Conservation (phyloP, 2,888 invertebrate genomes). For the Coelinius sp. region DNA sequence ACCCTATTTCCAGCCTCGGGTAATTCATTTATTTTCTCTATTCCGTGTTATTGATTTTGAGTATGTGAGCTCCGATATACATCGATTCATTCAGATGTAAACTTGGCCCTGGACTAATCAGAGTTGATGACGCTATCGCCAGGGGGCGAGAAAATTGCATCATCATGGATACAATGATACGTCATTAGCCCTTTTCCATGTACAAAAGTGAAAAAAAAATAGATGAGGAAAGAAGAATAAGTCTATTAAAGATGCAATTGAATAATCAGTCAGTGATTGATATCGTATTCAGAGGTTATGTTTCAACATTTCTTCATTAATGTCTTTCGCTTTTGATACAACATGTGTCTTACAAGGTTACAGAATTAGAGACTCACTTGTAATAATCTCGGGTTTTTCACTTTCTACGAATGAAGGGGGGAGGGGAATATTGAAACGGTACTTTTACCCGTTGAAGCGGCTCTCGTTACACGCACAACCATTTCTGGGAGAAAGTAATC, state of each 20-base stretch:
- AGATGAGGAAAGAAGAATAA: background rate
- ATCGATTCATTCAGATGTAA: background rate
- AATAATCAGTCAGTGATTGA: background rate
- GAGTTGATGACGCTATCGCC: background rate
- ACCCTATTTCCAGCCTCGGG: background rate
- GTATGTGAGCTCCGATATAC: background rate
- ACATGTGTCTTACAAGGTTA: background rate
- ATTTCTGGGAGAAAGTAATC: slow-evolving; percentile 31
- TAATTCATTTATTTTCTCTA: background rate
- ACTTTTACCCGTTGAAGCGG: slow-evolving; percentile 33
- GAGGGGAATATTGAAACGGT: background rate
- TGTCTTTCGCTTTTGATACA: background rate
- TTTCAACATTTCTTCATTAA: background rate
- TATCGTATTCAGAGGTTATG: background rate
- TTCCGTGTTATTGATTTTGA: background rate
- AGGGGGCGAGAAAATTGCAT: too few relatives aligned
- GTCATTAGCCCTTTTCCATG: background rate
- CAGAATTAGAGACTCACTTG: slow-evolving; percentile 8
- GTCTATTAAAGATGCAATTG: background rate
- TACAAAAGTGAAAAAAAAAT: background rate
- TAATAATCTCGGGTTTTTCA: slow-evolving; percentile 27
- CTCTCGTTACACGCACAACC: slow-evolving; percentile 25
- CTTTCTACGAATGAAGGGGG: slow-evolving; percentile 17
- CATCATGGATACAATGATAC: background rate
- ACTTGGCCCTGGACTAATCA: background rate